phyloP scores from a whole-genome alignment of 2,113 vertebrate genomes.

The Terrapene triunguis region DNA sequence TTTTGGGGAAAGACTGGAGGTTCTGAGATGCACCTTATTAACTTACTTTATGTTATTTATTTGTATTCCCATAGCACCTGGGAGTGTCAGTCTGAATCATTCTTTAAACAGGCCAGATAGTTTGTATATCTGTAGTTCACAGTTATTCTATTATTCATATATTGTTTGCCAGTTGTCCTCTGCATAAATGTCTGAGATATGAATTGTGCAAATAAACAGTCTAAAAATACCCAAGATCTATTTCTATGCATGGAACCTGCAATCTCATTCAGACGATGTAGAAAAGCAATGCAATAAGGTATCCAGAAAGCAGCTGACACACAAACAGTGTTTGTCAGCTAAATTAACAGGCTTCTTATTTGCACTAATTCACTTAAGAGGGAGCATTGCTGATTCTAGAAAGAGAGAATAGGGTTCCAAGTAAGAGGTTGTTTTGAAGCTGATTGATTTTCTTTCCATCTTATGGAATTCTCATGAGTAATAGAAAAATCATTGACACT shows the following conservation, averaged over 20 bases:
- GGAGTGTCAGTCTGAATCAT: neutral
- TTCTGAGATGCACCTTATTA: neutral
- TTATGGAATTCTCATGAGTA: neutral
- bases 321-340: neutral
- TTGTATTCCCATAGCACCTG: neutral
- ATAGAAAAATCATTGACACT: neutral
- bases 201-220: neutral
- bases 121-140: neutral
- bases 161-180: neutral
- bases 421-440: neutral
- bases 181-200: neutral
- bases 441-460: neutral
- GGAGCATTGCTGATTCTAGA: neutral
- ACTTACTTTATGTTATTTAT: neutral
- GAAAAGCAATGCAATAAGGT: neutral
- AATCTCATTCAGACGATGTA: neutral
- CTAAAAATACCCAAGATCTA: neutral
- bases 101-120: neutral
- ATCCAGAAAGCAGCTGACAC: neutral
- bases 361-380: neutral
- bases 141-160: neutral
- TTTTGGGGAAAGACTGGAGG: neutral
- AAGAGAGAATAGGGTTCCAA: neutral
- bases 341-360: neutral
- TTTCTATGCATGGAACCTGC: neutral